Conservation (phyloP, 2,888 invertebrate species). For the Erebia palarica region DNA sequence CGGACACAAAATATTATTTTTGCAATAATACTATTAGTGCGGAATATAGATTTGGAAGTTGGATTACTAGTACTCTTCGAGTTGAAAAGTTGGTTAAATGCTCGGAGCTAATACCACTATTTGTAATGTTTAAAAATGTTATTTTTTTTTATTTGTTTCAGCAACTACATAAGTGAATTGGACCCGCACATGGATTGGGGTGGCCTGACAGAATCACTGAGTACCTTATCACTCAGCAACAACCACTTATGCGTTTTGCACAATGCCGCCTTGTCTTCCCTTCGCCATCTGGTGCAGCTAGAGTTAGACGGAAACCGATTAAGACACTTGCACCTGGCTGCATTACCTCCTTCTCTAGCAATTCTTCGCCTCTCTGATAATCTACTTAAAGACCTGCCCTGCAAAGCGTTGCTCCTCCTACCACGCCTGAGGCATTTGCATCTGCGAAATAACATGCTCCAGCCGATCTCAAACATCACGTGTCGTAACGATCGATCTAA, state of each 20-base stretch:
- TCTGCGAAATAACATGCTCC: constrained; percentile 73
- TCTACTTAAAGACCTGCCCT: constrained; percentile 83
- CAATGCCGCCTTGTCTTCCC: constrained; percentile 80
- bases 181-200: constrained; percentile 84
- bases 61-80: no score
- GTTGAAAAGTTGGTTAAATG: no score
- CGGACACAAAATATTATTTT: no score
- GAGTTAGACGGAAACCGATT: constrained; percentile 87
- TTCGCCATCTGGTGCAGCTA: constrained; percentile 82
- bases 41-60: no score
- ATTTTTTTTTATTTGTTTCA: constrained; percentile 58
- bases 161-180: constrained; percentile 85
- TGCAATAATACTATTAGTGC: no score
- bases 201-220: constrained; percentile 85
- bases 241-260: constrained; percentile 84
- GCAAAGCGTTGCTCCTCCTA: constrained; percentile 75
- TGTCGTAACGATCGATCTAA: constrained; percentile 72
- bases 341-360: constrained; percentile 83
- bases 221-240: constrained; percentile 88
- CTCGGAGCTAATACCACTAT: not conserved
- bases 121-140: not conserved
- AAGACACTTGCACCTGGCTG: constrained; percentile 77
- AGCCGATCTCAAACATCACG: constrained; percentile 46
- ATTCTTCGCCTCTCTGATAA: constrained; percentile 86
- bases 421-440: constrained; percentile 85